Evolutionary conservation across 2,113 vertebrate genomes (phyloP).

Genomic region (Oryzias melastigma): DNA sequence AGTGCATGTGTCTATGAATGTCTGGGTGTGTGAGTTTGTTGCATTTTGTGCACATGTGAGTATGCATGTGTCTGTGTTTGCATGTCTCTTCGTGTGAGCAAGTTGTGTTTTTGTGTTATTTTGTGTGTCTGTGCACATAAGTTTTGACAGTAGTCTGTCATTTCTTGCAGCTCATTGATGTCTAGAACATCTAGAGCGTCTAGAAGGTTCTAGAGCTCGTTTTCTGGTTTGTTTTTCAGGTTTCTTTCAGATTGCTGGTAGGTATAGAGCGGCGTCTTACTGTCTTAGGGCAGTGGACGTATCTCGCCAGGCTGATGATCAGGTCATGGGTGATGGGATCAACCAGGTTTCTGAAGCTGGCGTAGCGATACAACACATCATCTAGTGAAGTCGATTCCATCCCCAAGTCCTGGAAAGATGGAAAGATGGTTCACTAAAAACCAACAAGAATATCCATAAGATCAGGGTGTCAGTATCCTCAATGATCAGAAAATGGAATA

Average conservation of each 20-base stretch:
- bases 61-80: background rate
- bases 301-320: slow-evolving; percentile 94
- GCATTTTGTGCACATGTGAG: too few relatives aligned
- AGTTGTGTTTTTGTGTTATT: too few relatives aligned
- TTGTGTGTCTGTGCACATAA: background rate
- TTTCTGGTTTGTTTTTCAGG: too few relatives aligned
- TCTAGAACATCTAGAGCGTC: too few relatives aligned
- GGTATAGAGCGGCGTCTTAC: slow-evolving; percentile 68
- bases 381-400: slow-evolving; percentile 99
- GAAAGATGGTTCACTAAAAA: background rate
- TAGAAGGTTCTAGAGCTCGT: too few relatives aligned
- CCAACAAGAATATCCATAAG: too few relatives aligned
- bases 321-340: slow-evolving; percentile 98
- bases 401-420: slow-evolving; percentile 86
- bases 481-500: too few relatives aligned
- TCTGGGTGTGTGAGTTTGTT: too few relatives aligned
- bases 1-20: too few relatives aligned
- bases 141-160: background rate
- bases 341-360: slow-evolving; percentile 97
- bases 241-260: background rate
- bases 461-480: too few relatives aligned
- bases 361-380: slow-evolving; percentile 94
- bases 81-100: background rate
- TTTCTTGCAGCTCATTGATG: background rate
- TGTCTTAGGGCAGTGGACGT: slow-evolving; percentile 94